A percentile compares a stretch with the other conserved stretches of the same genome.
Evolutionary conservation across 2,113 vertebrate genomes (phyloP).

Genomic region (Salvelinus alpinus): DNA sequence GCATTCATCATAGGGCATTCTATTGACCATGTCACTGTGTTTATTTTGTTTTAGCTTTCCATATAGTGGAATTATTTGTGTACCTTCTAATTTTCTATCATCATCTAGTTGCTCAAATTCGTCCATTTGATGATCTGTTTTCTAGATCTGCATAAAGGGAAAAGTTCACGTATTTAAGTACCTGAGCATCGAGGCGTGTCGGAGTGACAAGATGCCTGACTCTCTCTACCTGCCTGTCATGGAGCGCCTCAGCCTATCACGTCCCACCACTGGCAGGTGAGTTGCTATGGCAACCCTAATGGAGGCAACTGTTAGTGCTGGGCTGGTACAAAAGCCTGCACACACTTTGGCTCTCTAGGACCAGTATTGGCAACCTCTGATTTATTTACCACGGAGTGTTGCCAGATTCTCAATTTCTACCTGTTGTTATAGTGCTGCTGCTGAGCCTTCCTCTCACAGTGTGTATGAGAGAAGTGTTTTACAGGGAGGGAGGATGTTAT

Average conservation of each 20-base stretch:
- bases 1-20: too few relatives aligned
- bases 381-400: not conserved
- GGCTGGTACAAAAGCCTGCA: too few relatives aligned
- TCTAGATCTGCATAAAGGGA: constrained; percentile 92
- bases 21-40: too few relatives aligned
- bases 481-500: not conserved
- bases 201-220: constrained; percentile 86
- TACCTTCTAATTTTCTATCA: not conserved
- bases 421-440: too few relatives aligned
- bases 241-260: constrained; percentile 81
- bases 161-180: constrained; percentile 98
- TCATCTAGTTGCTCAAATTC: not conserved
- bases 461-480: constrained; percentile 15
- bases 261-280: constrained; percentile 83
- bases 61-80: too few relatives aligned
- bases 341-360: not conserved
- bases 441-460: not conserved
- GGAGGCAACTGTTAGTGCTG: too few relatives aligned
- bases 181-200: constrained; percentile 89
- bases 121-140: not conserved
- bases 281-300: constrained; percentile 11
- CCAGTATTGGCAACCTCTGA: not conserved
- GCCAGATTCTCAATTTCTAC: constrained; percentile 12
- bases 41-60: too few relatives aligned
- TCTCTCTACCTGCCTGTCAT: constrained; percentile 85